Percentiles rank a stretch among this genome's conserved stretches.
These are phyloP conservation scores for Prochilodus magdalenae DNA, from an alignment of 2,113 vertebrate species.

Conservation along the genomic window DNA sequence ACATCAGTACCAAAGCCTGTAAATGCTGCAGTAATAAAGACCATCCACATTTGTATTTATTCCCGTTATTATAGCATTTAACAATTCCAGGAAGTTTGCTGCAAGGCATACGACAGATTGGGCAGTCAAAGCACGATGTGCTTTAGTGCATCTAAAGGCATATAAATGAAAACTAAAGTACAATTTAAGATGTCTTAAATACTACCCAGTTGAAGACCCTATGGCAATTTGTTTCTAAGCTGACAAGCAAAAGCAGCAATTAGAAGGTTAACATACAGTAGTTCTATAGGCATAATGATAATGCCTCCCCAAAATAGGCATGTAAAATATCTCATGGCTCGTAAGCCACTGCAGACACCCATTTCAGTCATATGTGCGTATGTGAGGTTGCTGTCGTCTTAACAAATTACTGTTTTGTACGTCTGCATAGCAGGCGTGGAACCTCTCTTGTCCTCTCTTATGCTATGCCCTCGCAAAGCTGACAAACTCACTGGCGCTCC, in stretches of 20 bases:
- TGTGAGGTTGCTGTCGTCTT: conserved; percentile 7
- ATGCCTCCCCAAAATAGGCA: neutral
- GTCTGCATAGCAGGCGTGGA: neutral
- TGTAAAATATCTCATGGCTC: neutral
- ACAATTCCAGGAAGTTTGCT: too few species aligned
- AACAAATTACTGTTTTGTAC: conserved; percentile 6
- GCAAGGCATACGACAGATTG: neutral
- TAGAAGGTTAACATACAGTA: neutral
- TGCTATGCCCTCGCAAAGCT: neutral
- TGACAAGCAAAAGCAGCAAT: neutral
- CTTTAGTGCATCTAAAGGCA: conserved; percentile 7
- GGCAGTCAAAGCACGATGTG: neutral
- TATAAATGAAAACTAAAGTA: neutral
- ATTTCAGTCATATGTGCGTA: neutral
- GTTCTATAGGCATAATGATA: neutral
- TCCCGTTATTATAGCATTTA: too few species aligned
- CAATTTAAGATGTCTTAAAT: neutral
- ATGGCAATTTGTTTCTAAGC: neutral
- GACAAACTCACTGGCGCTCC: neutral
- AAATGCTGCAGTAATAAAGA: too few species aligned
- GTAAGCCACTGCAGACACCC: neutral
- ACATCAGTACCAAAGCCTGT: too few species aligned
- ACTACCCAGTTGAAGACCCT: neutral
- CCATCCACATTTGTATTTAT: too few species aligned
- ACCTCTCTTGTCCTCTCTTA: neutral